Evolutionary conservation across 2,797 vertebrate genomes (phyloP).

Genomic region (Carcharodon carcharias): DNA sequence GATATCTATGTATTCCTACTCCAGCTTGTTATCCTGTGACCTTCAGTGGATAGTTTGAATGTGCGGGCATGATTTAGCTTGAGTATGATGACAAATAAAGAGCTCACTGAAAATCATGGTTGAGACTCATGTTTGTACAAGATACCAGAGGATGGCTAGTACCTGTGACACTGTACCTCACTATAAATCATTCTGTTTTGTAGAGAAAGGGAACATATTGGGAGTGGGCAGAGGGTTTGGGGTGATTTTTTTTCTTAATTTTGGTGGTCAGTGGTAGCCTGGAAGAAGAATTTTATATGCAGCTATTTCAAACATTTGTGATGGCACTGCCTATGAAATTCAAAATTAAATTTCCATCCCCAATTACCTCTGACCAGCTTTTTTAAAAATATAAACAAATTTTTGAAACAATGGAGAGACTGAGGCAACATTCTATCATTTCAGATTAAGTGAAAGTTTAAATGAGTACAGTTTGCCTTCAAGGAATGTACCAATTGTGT

Average conservation of each 20-base stretch:
- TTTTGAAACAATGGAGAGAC: neutral
- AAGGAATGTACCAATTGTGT: neutral
- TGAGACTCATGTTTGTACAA: neutral
- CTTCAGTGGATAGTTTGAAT: neutral
- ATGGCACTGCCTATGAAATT: neutral
- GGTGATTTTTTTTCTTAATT: neutral
- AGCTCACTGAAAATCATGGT: neutral
- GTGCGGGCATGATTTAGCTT: neutral
- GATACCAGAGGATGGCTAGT: neutral
- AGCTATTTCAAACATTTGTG: constrained; percentile 6
- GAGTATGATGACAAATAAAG: neutral
- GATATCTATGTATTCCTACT: neutral
- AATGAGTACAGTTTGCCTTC: neutral
- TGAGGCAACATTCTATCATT: neutral
- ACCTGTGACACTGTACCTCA: too few species aligned
- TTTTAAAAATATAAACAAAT: neutral
- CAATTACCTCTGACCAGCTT: neutral
- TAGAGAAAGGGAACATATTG: neutral
- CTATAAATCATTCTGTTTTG: neutral
- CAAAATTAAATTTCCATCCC: constrained; percentile 4
- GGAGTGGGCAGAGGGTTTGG: neutral
- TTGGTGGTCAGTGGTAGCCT: neutral
- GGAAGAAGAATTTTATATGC: neutral
- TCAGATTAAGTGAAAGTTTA: constrained; percentile 9
- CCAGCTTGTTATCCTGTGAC: neutral